Conservation (phyloP, 1,140 invertebrate species). For the Heliothis virescens region DNA sequence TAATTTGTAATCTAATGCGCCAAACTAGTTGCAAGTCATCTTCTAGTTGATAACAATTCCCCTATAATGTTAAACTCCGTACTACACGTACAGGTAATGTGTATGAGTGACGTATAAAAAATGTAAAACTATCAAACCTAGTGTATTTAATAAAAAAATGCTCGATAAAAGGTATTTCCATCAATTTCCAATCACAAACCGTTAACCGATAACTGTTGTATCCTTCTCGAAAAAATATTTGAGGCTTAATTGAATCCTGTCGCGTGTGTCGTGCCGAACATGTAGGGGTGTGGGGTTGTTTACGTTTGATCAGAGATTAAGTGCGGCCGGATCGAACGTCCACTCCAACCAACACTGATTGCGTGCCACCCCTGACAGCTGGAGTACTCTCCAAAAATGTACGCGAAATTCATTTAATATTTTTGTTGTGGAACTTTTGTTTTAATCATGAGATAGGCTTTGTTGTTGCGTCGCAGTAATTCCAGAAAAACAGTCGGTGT, state of each 20-base stretch:
- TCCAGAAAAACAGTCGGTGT: background rate
- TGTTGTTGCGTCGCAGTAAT: background rate
- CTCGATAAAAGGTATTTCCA: background rate
- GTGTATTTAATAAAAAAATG: too few relatives aligned
- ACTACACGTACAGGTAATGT: background rate
- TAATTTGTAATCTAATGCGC: too few relatives aligned
- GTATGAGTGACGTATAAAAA: too few relatives aligned
- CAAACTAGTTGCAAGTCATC: too few relatives aligned
- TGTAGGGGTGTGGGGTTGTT: conserved; percentile 38
- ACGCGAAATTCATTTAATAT: conserved; percentile 20
- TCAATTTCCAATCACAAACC: background rate
- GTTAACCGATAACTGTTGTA: background rate
- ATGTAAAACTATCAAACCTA: too few relatives aligned
- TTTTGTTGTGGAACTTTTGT: conserved; percentile 13
- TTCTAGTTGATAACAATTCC: too few relatives aligned
- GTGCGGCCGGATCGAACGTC: conserved; percentile 39
- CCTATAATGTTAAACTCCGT: too few relatives aligned
- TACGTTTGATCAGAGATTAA: conserved; percentile 53
- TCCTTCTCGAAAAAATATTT: conserved; percentile 31
- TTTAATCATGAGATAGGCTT: conserved; percentile 8
- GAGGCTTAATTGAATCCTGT: conserved; percentile 41
- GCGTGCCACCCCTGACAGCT: conserved; percentile 25
- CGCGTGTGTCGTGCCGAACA: background rate
- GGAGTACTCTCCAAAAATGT: conserved; percentile 24
- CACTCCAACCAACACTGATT: conserved; percentile 43